These are phyloP conservation scores for Cotesia chilonis DNA, from an alignment of 1,140 invertebrate species.

Conservation along the genomic window DNA sequence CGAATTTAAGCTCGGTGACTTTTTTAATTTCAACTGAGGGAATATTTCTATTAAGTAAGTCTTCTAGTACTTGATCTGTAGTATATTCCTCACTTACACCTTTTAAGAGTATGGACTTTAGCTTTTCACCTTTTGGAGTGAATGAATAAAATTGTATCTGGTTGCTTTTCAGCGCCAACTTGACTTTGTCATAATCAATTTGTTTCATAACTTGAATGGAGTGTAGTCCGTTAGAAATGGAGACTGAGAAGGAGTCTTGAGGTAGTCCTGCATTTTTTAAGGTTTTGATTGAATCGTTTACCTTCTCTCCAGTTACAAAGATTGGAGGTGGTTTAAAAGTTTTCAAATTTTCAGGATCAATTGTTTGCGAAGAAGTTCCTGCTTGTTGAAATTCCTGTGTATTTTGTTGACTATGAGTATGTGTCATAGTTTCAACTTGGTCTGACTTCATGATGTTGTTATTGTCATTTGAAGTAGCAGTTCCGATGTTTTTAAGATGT, in stretches of 20 bases:
- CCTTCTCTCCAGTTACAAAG: not conserved
- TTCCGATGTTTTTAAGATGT: not conserved
- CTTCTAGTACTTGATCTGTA: not conserved
- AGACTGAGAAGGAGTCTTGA: not conserved
- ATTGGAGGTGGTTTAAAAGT: not conserved
- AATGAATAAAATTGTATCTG: slow-evolving; percentile 4
- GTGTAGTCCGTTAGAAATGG: not conserved
- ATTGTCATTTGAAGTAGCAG: not conserved
- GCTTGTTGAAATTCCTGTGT: no score
- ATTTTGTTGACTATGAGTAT: no score
- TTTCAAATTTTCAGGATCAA: not conserved
- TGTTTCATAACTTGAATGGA: not conserved
- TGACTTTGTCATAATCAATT: not conserved
- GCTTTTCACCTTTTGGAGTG: not conserved
- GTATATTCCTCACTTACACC: not conserved
- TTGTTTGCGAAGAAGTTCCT: not conserved
- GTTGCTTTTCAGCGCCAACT: not conserved
- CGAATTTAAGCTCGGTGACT: not conserved
- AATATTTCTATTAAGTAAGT: not conserved
- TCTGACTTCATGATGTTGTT: not conserved
- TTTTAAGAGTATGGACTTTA: slow-evolving; percentile 2
- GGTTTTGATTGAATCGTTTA: not conserved
- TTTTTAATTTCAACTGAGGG: slow-evolving; percentile 8
- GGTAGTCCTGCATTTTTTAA: not conserved
- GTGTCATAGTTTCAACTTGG: no score